Conservation (phyloP, 1,140 invertebrate genomes). For the Pseudomyrmex dendroicus region DNA sequence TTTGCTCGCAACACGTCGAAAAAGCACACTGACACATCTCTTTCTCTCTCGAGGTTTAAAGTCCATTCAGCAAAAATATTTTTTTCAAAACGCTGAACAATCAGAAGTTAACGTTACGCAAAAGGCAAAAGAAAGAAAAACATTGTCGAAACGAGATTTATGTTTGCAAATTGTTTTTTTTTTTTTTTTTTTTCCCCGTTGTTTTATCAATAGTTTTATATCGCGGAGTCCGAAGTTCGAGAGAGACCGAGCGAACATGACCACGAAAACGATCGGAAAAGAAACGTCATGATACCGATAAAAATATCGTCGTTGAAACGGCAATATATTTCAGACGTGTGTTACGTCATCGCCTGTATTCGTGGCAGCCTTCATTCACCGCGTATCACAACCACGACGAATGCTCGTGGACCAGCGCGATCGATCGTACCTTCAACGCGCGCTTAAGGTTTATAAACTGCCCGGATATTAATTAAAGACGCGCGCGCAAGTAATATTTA, state of each 20-base stretch:
- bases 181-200: not conserved
- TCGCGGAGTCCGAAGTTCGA: constrained; percentile 31
- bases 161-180: not conserved
- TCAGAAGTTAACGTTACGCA: not conserved
- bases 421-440: not conserved
- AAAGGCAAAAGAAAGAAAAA: not conserved
- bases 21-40: not conserved
- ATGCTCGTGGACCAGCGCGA: not conserved
- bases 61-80: constrained; percentile 15
- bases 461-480: constrained; percentile 15
- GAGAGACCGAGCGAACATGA: not conserved
- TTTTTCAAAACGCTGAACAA: constrained; percentile 3
- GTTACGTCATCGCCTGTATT: constrained; percentile 29
- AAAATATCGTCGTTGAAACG: not conserved
- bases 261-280: not conserved
- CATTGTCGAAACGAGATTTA: not conserved
- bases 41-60: not conserved
- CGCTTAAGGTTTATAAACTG: constrained; percentile 7
- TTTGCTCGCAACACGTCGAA: no score
- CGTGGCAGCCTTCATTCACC: constrained; percentile 38
- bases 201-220: not conserved
- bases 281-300: constrained; percentile 31
- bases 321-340: not conserved
- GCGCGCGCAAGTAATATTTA: constrained; percentile 1
- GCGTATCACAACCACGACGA: not conserved